phyloP scores from a whole-genome alignment of 1,140 invertebrate genomes.

The Psilanteris sp. region DNA sequence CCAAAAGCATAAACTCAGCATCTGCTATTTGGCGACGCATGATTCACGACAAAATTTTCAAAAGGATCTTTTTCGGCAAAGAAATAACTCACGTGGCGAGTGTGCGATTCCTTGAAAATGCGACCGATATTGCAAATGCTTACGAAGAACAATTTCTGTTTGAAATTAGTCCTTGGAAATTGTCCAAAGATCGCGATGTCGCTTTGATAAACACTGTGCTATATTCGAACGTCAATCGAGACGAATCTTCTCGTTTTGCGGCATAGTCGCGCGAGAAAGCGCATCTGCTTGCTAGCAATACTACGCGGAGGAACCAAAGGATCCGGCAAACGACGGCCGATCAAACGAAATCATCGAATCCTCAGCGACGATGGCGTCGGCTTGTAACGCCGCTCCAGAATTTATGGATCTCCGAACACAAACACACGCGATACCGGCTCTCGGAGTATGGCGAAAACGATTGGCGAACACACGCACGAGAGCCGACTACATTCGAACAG shows the following conservation, averaged over 20 bases:
- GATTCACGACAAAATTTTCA: too few species aligned
- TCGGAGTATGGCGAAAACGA: constrained; percentile 46
- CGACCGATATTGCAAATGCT: too few species aligned
- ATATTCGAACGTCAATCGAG: constrained; percentile 50
- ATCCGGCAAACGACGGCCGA: constrained; percentile 63
- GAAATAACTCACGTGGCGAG: too few species aligned
- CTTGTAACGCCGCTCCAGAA: constrained; percentile 61
- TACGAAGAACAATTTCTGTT: constrained; percentile 30
- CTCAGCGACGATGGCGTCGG: constrained; percentile 62
- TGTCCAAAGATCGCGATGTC: constrained; percentile 37
- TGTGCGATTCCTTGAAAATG: too few species aligned
- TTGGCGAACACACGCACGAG: constrained; percentile 58
- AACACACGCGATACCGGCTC: constrained; percentile 43
- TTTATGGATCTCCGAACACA: constrained; percentile 62
- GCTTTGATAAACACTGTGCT: constrained; percentile 48
- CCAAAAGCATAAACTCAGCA: too few species aligned
- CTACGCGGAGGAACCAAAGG: constrained; percentile 53
- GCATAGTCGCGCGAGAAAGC: constrained; percentile 50
- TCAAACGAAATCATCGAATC: constrained; percentile 65
- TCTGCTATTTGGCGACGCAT: too few species aligned
- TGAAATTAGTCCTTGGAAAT: constrained; percentile 54
- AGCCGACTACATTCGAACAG: constrained; percentile 39
- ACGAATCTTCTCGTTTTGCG: constrained; percentile 34
- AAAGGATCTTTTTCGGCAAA: too few species aligned
- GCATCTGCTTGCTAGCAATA: constrained; percentile 40